These are phyloP conservation scores for Empis stercorea DNA, from an alignment of 2,888 invertebrate species.

Conservation along the genomic window DNA sequence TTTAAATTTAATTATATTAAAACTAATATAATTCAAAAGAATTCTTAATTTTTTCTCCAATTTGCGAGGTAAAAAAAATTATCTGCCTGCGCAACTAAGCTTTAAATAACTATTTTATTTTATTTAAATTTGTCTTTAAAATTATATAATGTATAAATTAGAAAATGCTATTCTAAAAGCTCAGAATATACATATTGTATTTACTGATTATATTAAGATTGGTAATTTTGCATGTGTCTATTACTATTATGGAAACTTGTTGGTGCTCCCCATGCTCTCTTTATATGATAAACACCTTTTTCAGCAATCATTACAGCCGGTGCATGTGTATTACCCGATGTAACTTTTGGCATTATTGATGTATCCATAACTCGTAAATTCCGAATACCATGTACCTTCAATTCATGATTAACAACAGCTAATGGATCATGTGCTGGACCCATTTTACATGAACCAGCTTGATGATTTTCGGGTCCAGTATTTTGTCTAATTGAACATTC, in stretches of 20 bases:
- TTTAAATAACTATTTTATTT: no score
- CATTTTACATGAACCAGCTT: conserved; percentile 74
- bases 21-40: no score
- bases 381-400: conserved; percentile 48
- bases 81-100: no score
- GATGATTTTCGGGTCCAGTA: conserved; percentile 73
- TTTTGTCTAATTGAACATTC: conserved; percentile 54
- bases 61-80: no score
- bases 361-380: conserved; percentile 63
- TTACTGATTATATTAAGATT: no score
- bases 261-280: conserved; percentile 33
- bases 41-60: no score
- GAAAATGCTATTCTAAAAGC: no score
- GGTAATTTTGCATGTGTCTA: no score
- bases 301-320: conserved; percentile 72
- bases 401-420: conserved; percentile 60
- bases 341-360: conserved; percentile 65
- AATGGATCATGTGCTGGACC: conserved; percentile 54
- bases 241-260: not conserved
- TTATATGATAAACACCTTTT: conserved; percentile 39
- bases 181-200: no score
- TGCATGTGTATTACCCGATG: conserved; percentile 64
- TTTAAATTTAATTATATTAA: no score
- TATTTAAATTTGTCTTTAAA: no score
- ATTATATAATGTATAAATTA: no score